These are phyloP conservation scores for Pangasius sanitwongsei DNA, from an alignment of 2,797 vertebrate genomes.

Conservation along the genomic window DNA sequence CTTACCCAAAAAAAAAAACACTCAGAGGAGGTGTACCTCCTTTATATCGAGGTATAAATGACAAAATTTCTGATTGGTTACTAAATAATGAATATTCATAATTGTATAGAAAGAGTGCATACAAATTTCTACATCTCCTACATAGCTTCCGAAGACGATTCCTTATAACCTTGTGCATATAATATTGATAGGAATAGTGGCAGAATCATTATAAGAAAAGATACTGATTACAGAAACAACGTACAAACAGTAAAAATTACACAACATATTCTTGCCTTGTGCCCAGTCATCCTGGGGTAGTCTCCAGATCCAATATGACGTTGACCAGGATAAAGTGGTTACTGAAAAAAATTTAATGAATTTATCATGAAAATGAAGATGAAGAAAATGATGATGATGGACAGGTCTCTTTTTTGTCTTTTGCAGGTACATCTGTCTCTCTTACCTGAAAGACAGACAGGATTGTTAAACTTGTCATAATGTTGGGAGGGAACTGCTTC, in stretches of 20 bases:
- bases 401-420: not conserved
- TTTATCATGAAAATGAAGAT: not conserved
- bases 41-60: too few relatives aligned
- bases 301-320: not conserved
- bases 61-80: too few relatives aligned
- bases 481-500: slow-evolving; percentile 50
- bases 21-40: too few relatives aligned
- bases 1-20: too few relatives aligned
- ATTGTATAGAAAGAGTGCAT: too few relatives aligned
- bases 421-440: slow-evolving; percentile 14
- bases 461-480: not conserved
- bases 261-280: not conserved
- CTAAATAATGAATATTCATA: too few relatives aligned
- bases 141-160: not conserved
- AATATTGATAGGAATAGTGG: not conserved
- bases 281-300: not conserved
- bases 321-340: not conserved
- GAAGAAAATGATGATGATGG: not conserved
- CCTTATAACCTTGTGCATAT: not conserved
- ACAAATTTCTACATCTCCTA: too few relatives aligned
- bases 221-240: not conserved
- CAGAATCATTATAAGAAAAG: not conserved
- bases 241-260: not conserved
- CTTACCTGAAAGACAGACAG: slow-evolving; percentile 12
- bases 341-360: not conserved